Evolutionary conservation across 1,140 invertebrate genomes (phyloP), one percentile per base, ranked within the genome.

Genomic region (Halictus rubicundus): DNA sequence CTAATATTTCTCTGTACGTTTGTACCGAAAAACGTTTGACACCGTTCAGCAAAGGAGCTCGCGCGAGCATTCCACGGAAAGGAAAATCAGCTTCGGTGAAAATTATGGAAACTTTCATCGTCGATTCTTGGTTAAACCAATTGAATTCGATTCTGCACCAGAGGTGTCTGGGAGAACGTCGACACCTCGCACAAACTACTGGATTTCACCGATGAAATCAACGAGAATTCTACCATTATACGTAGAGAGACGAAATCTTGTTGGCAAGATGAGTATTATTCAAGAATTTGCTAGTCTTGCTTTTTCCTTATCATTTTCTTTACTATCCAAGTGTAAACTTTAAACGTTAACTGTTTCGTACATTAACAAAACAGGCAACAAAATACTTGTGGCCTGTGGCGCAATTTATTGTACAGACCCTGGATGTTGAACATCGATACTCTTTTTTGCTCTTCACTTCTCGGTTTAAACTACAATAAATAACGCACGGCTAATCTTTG

Each of bases 101-200:
- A 27, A 27, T 12, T 7, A 8, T 37, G 7, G 42, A 74, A 32
- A 49, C 4, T 10, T 32, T 25, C 25, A 16, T 49, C 37, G 84
- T 89, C 19, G 59, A 73, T 46, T 75, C 57, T 10, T 88, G 84
- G 81, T 76, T 89, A 16, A 64, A 88, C 78, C 79, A 85, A 60
- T 49, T 89, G 27, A 79, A 88, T 42, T 73, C 52, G 14, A 52
- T 86, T 21, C 78, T 88, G 64, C 78, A 84, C 64, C 61, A 87
- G 61, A 88, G 88, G 37, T 85, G 88, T 77, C 63, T 87, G 14
- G 69, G 81, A 16, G 81, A 89, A 82, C 79, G 42, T 46, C 42
- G 42, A 46, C 42, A 46, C 42, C 42, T 46, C 10, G 42, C 42
- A 2, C 42, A 46, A 46, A 46, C 10, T 14, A 5, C 32, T 32